Evolutionary conservation across 1,140 invertebrate species (phyloP), one percentile per base, ranked within the genome.

Genomic region (Drosophila varians): DNA sequence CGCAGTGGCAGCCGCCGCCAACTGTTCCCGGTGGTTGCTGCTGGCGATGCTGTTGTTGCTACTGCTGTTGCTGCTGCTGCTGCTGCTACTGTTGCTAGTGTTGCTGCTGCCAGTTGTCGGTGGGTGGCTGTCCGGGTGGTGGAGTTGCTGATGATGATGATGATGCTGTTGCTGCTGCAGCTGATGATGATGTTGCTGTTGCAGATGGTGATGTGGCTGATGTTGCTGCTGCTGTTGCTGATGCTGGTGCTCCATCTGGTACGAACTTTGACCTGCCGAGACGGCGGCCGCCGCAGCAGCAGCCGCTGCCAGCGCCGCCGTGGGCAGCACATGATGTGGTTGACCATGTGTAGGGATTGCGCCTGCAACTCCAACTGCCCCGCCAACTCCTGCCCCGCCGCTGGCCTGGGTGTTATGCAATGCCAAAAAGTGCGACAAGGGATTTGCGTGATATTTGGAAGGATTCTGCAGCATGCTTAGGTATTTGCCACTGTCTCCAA

Each of bases 401-500:
- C 64, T 64, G 52, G 88, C 76, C 48, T 89, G 82, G 55, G 90
- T 83, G 74, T 88, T 89, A 75, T 91, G 90, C 68, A 91, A 86
- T 73, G 90, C 90, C 53, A 91, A 70, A 56, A 91, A 91, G 79
- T 91, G 90, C 52, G 90, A 91, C 72, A 91, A 83, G 53, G 90
- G 90, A 90, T 91, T 91, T 74, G 90, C 74, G 77, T 91, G 90
- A 89, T 90, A 91, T 90, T 91, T 91, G 36, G 90, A 91, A 74
- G 90, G 90, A 90, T 91, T 90, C 71, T 91, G 90, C 69, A 91
- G 66, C 90, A 91, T 91, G 77, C 66, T 90, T 76, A 71, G 73
- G 48, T 87, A 86, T 86, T 74, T 83, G 47, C 23, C 61, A 64
- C 74, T 43, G 46, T 61, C 68, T 51, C 36, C 72, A 69, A 78